Evolutionary conservation across 2,797 vertebrate species (phyloP), one percentile per base, ranked within the genome.

Genomic region (Bufotes viridis): DNA sequence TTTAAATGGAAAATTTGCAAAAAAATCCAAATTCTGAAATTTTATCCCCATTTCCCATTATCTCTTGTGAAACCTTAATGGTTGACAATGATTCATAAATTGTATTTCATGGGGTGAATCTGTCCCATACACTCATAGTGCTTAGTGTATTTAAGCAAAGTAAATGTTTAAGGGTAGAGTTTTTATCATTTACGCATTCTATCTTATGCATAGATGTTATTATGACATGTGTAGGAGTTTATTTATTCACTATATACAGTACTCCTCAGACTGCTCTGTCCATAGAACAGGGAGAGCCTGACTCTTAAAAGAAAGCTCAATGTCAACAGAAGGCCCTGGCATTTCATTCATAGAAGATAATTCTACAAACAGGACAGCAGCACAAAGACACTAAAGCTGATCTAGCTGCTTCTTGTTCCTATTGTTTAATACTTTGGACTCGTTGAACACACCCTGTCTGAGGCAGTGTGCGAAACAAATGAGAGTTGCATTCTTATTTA

Each of bases 401-500:
- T 34, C 80, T 89, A 72, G 84, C 74, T 70, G 53, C 51, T 78
- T 89, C 84, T 78, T 89, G 84, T 87, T 82, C 51, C 58, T 51
- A 86, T 81, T 84, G 76, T 82, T 15, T 86, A 58, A 70, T 14
- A 24, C 75, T 22, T 65, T n/a, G 79, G 70, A 63, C 60, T 86
- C 26, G 42, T 11, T 51, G 34, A 53, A 87, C 80, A 89, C 88
- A 86, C 84, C 84, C 84, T 86, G 88, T 89, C 88, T 89, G 78
- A 75, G 34, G 72, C 84, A 55, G 84, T 87, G 63, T 78, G 55
- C 18, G 26, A 82, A 86, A 86, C 80, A 82, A 78, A 86, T 60
- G 84, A 78, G 57, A 82, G 49, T 29, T 81, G 49, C 61, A 74
- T 76, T 82, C 10, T 76, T 85, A 78, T 82, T 86, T 82, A 79